Conservation (phyloP, 2,113 vertebrate genomes). For the Plecotus auritus region DNA sequence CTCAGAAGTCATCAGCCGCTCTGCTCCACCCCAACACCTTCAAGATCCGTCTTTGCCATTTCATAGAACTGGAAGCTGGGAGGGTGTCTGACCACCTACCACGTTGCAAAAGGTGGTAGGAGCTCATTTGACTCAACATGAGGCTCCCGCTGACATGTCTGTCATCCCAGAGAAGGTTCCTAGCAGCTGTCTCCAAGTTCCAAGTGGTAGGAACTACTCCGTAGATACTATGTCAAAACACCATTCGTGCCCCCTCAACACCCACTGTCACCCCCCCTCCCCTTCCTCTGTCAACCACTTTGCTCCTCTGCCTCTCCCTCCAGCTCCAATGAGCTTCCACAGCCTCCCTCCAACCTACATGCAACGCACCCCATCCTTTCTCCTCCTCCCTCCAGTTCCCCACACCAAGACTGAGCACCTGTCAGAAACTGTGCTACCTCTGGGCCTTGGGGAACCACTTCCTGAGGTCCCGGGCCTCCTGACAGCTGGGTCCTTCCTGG, state of each 20-base stretch:
- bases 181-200: conserved; percentile 61
- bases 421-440: not conserved
- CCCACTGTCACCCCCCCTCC: not conserved
- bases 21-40: no score
- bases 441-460: not conserved
- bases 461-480: not conserved
- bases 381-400: not conserved
- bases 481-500: conserved; percentile 76
- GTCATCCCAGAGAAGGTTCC: not conserved
- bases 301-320: not conserved
- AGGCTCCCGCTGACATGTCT: not conserved
- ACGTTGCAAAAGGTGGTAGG: not conserved
- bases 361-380: not conserved
- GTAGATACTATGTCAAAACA: conserved; percentile 54
- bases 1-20: not conserved
- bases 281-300: not conserved
- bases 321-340: not conserved
- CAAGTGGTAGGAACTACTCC: conserved; percentile 7
- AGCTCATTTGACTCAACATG: not conserved
- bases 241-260: conserved; percentile 33
- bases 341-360: not conserved
- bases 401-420: not conserved
- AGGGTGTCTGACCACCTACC: not conserved
- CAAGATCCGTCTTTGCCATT: not conserved
- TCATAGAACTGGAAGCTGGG: not conserved